These are phyloP conservation scores for Trematocara unimaculatum DNA, from an alignment of 2,113 vertebrate genomes.

Conservation along the genomic window DNA sequence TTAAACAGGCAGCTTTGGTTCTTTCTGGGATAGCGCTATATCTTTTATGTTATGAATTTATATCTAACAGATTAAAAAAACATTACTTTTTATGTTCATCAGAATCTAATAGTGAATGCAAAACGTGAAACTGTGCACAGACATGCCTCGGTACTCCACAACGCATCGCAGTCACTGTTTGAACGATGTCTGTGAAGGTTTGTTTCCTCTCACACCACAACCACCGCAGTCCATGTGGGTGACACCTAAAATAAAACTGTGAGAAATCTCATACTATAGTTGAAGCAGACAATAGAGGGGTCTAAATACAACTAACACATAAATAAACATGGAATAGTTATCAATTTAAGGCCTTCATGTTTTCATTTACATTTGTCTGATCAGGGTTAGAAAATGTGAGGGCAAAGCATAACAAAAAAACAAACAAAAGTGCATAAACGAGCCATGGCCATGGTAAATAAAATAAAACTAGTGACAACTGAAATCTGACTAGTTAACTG, in stretches of 20 bases:
- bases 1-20: neutral
- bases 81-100: neutral
- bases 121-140: neutral
- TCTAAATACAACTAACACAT: neutral
- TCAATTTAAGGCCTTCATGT: neutral
- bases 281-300: neutral
- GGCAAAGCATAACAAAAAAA: neutral
- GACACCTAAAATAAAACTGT: neutral
- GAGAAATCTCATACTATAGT: neutral
- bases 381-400: neutral
- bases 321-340: neutral
- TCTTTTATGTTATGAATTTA: neutral
- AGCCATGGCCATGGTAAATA: neutral
- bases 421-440: neutral
- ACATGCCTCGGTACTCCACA: neutral
- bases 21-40: neutral
- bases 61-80: neutral
- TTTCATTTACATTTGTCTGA: neutral
- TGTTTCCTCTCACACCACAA: neutral
- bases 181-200: neutral
- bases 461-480: neutral
- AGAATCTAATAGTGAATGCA: neutral
- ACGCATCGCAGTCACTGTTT: neutral
- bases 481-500: constrained; percentile 2
- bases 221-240: neutral